Percentiles rank a stretch among this genome's conserved stretches.
phyloP scores from a whole-genome alignment of 2,888 invertebrate species.

The Lamproptera curius region DNA sequence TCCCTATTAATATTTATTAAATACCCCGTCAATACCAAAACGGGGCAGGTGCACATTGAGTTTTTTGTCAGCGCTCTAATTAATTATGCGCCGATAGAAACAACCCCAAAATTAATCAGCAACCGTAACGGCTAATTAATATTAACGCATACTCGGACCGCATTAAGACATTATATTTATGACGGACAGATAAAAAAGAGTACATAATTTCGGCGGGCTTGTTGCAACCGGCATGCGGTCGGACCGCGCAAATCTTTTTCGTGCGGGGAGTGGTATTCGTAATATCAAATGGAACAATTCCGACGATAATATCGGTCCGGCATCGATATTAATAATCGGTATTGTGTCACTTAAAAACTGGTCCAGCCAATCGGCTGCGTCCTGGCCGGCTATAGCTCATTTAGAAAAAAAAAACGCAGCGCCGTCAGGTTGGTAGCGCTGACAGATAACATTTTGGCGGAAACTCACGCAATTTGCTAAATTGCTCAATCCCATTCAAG shows the following conservation, averaged over 20 bases:
- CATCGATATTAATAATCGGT: conserved; percentile 13
- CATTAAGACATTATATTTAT: conserved; percentile 17
- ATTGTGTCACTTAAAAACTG: conserved; percentile 14
- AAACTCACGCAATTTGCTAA: conserved; percentile 15
- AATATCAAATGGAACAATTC: conserved; percentile 10
- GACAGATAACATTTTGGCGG: background rate
- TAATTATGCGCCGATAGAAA: background rate
- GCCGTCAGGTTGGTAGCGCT: conserved; percentile 7
- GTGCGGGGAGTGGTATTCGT: conserved; percentile 2
- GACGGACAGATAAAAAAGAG: conserved; percentile 2
- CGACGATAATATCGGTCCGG: conserved; percentile 7
- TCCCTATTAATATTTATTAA: background rate
- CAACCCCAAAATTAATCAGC: background rate
- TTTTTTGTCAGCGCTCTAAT: background rate
- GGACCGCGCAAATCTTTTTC: conserved; percentile 6
- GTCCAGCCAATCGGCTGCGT: conserved; percentile 7
- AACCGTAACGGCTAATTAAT: conserved; percentile 1
- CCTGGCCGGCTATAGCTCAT: background rate
- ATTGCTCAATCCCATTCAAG: conserved; percentile 21
- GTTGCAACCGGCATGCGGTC: conserved; percentile 1
- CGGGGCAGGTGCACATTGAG: no score
- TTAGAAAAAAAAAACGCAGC: conserved; percentile 5
- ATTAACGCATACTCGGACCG: background rate
- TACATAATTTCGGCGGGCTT: background rate
- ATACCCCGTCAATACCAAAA: background rate